These are phyloP conservation scores for Phalacrocorax aristotelis DNA, from an alignment of 2,113 vertebrate genomes.

Conservation along the genomic window DNA sequence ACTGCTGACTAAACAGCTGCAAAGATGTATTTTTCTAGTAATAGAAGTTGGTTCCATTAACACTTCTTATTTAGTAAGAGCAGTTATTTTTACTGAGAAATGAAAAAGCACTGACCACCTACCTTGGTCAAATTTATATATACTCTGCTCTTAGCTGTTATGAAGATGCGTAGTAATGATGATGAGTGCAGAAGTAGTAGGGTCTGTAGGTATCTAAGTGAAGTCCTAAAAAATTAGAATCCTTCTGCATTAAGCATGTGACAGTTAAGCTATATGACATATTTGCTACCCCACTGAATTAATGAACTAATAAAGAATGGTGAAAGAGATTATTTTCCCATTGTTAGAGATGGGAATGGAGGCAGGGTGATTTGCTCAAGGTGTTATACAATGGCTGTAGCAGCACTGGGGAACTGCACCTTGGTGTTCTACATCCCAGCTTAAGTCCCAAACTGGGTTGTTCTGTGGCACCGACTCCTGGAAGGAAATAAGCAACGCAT, in stretches of 20 bases:
- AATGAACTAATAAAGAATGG: neutral
- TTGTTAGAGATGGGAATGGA: neutral
- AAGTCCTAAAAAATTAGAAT: neutral
- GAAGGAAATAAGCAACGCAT: neutral
- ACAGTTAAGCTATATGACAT: neutral
- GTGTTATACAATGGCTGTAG: neutral
- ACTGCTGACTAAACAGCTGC: neutral
- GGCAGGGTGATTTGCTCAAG: neutral
- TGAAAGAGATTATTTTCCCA: neutral
- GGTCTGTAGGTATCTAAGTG: neutral
- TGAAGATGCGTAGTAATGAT: neutral
- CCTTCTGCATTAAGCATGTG: neutral
- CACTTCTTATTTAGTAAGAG: neutral
- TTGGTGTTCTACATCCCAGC: neutral
- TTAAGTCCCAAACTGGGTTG: neutral
- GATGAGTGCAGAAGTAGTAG: neutral
- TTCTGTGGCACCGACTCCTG: neutral
- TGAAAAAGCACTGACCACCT: neutral
- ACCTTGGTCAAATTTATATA: neutral
- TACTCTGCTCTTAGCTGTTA: neutral
- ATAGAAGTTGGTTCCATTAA: neutral
- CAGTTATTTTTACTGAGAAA: neutral
- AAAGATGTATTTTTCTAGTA: neutral
- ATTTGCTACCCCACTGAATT: neutral
- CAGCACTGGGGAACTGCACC: neutral